A percentile compares a stretch with the other conserved stretches of the same genome.
These are phyloP conservation scores for Megathymus violae DNA, from an alignment of 1,140 invertebrate genomes.

Conservation along the genomic window DNA sequence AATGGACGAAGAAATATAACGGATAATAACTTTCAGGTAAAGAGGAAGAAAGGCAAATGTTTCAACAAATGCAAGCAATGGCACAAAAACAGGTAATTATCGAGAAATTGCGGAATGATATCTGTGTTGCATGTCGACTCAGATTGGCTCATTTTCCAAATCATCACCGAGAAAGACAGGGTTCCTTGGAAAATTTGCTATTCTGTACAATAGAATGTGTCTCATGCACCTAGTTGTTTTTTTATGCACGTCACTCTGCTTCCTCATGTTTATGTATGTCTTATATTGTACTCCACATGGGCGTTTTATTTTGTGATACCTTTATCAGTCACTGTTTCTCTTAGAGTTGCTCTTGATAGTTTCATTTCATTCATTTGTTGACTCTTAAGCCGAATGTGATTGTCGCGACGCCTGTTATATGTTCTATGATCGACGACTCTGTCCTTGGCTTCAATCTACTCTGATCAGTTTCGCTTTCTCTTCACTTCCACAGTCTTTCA, in stretches of 20 bases:
- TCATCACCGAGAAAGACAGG: slow-evolving; percentile 33
- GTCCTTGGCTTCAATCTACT: slow-evolving; percentile 64
- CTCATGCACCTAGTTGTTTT: slow-evolving; percentile 61
- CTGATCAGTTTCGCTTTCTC: slow-evolving; percentile 65
- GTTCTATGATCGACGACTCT: slow-evolving; percentile 54
- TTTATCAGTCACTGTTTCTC: slow-evolving; percentile 81
- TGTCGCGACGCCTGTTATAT: slow-evolving; percentile 70
- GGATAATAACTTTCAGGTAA: slow-evolving; percentile 87
- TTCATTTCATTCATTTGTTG: slow-evolving; percentile 79
- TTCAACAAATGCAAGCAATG: slow-evolving; percentile 97
- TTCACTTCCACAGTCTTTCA: slow-evolving; percentile 61
- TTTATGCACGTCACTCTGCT: slow-evolving; percentile 71
- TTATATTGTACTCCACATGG: slow-evolving; percentile 69
- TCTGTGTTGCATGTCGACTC: slow-evolving; percentile 58
- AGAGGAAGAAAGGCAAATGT: slow-evolving; percentile 97
- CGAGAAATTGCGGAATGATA: slow-evolving; percentile 43
- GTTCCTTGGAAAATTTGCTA: slow-evolving; percentile 55
- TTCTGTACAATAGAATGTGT: slow-evolving; percentile 39
- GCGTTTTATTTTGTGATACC: slow-evolving; percentile 84
- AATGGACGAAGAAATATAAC: slow-evolving; percentile 33
- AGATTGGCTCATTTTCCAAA: slow-evolving; percentile 37
- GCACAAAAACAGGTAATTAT: slow-evolving; percentile 97
- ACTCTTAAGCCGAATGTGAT: slow-evolving; percentile 71
- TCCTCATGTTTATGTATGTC: slow-evolving; percentile 68
- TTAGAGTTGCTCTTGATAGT: slow-evolving; percentile 80